These are phyloP conservation scores for Agrotis segetum DNA, from an alignment of 2,888 invertebrate genomes.

Conservation along the genomic window DNA sequence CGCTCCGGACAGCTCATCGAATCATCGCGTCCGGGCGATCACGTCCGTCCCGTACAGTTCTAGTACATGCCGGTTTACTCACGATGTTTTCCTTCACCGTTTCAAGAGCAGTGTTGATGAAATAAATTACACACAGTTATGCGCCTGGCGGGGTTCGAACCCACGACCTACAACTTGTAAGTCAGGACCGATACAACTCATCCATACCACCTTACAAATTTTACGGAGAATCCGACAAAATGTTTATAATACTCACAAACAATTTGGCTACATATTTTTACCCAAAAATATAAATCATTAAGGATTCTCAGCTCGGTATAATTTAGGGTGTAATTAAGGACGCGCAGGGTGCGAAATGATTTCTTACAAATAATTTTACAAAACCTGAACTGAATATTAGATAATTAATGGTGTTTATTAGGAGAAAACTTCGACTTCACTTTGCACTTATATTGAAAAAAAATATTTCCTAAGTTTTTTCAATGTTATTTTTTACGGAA, in stretches of 20 bases:
- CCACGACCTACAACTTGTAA: no score
- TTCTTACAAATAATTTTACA: constrained; percentile 16
- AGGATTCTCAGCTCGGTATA: constrained; percentile 32
- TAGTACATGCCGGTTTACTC: no score
- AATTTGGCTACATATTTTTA: constrained; percentile 18
- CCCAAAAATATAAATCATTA: constrained; percentile 40
- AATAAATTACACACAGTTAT: no score
- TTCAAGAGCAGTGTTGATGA: no score
- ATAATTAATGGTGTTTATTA: not conserved
- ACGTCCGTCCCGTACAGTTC: no score
- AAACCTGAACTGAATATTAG: constrained; percentile 3
- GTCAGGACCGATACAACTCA: no score
- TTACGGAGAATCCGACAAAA: constrained; percentile 26
- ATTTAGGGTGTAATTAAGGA: constrained; percentile 39
- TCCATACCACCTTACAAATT: not conserved
- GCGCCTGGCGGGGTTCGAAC: no score
- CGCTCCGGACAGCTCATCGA: no score
- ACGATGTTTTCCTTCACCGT: no score
- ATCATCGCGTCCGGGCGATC: no score
- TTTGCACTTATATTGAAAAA: not conserved
- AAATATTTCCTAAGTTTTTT: not conserved
- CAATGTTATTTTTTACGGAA: no score
- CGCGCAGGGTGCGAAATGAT: constrained; percentile 9
- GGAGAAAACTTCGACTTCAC: not conserved
- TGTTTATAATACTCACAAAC: constrained; percentile 32